Evolutionary conservation across 2,888 invertebrate genomes (phyloP).

Genomic region (Cerastis leucographa): DNA sequence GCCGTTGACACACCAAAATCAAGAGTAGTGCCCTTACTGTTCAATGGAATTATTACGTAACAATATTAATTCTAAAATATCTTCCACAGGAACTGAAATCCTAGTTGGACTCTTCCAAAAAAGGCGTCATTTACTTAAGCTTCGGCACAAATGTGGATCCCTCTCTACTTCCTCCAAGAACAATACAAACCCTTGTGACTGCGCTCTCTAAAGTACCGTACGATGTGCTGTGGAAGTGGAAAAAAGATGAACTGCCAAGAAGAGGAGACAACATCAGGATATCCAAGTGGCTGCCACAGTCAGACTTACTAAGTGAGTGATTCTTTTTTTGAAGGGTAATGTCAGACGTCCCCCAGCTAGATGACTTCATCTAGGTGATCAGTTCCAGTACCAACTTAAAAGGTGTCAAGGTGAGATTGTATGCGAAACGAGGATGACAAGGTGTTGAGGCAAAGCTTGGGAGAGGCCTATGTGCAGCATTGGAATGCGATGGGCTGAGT

Average conservation of each 20-base stretch:
- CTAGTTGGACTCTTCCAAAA: conserved; percentile 74
- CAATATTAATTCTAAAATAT: not conserved
- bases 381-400: not conserved
- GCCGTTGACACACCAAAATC: not conserved
- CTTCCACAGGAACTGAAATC: conserved; percentile 73
- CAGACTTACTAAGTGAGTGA: conserved; percentile 74
- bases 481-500: not conserved
- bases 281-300: conserved; percentile 80
- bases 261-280: conserved; percentile 75
- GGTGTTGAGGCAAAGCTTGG: not conserved
- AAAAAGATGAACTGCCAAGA: conserved; percentile 73
- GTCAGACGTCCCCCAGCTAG: not conserved
- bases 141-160: conserved; percentile 79
- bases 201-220: conserved; percentile 76
- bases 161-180: conserved; percentile 69
- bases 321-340: not conserved
- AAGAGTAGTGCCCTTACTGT: not conserved
- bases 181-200: conserved; percentile 71
- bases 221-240: conserved; percentile 81
- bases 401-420: not conserved
- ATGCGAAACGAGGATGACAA: not conserved
- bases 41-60: not conserved
- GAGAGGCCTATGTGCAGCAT: not conserved
- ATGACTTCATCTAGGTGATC: not conserved
- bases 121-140: conserved; percentile 79